These are phyloP conservation scores for Flabesymbios commensalis DNA, from an alignment of 2,888 invertebrate genomes.

Conservation along the genomic window DNA sequence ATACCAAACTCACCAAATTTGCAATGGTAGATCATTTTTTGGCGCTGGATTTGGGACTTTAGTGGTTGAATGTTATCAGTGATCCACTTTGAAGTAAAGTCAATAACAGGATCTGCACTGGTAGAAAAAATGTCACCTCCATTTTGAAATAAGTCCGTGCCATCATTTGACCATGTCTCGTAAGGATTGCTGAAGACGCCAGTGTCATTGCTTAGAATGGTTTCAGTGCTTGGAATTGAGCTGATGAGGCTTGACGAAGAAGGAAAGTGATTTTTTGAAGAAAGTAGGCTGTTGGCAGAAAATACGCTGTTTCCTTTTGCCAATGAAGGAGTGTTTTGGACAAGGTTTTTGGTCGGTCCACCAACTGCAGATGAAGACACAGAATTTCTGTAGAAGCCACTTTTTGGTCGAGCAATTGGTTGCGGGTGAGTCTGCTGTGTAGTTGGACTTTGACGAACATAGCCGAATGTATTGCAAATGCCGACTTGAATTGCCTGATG, in stretches of 20 bases:
- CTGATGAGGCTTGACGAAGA: slow-evolving; percentile 15
- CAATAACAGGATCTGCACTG: slow-evolving; percentile 71
- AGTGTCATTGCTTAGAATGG: slow-evolving; percentile 12
- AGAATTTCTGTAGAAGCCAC: no score
- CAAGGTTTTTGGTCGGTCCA: slow-evolving; percentile 27
- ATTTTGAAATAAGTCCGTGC: slow-evolving; percentile 65
- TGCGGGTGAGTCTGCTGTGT: slow-evolving; percentile 64
- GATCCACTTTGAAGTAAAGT: slow-evolving; percentile 85
- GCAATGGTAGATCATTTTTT: slow-evolving; percentile 99
- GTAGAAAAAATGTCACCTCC: slow-evolving; percentile 55
- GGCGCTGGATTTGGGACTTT: slow-evolving; percentile 91
- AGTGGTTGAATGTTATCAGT: slow-evolving; percentile 58
- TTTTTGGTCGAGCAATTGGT: slow-evolving; percentile 87
- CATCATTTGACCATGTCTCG: slow-evolving; percentile 96
- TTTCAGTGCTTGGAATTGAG: slow-evolving; percentile 26
- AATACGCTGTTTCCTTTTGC: slow-evolving; percentile 39
- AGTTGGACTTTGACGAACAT: slow-evolving; percentile 76
- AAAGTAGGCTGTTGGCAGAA: slow-evolving; percentile 26
- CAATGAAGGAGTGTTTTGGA: neutral
- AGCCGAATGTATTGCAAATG: slow-evolving; percentile 85
- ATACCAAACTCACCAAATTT: no score
- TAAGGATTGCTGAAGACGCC: slow-evolving; percentile 65
- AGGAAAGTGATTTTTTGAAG: slow-evolving; percentile 26
- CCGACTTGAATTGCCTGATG: slow-evolving; percentile 88
- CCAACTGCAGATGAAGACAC: no score